Conservation (phyloP, 2,113 vertebrate genomes). For the Sapajus apella region DNA sequence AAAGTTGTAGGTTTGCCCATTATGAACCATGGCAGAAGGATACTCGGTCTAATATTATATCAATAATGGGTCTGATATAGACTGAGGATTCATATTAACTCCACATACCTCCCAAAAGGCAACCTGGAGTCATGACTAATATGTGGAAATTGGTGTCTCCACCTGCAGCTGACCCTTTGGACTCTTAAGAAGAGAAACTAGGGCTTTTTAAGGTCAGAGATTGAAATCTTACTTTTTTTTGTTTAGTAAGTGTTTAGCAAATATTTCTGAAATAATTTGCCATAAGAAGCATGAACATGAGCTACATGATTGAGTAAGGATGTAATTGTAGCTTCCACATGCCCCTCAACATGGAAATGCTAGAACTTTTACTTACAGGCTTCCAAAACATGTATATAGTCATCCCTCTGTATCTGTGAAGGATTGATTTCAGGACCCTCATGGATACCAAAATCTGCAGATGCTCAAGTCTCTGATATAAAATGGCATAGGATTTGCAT, state of each 20-base stretch:
- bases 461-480: not conserved
- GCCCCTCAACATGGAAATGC: not conserved
- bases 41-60: not conserved
- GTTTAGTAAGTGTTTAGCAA: not conserved
- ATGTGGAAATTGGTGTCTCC: not conserved
- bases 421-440: not conserved
- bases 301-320: not conserved
- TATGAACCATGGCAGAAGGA: not conserved
- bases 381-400: not conserved
- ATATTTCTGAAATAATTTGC: constrained; percentile 31
- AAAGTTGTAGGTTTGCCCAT: not conserved
- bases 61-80: not conserved
- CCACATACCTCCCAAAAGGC: not conserved
- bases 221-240: not conserved
- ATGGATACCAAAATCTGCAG: not conserved
- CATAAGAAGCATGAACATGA: not conserved
- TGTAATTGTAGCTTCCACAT: not conserved
- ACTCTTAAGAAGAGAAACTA: not conserved
- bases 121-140: not conserved
- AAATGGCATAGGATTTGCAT: not conserved
- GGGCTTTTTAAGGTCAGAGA: not conserved
- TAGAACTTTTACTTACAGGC: not conserved
- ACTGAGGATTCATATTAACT: not conserved
- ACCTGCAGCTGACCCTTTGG: not conserved
- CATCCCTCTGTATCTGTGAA: not conserved